Evolutionary conservation across 2,888 invertebrate genomes (phyloP), one percentile per base, ranked within the genome.

Genomic region (Leucania comma): DNA sequence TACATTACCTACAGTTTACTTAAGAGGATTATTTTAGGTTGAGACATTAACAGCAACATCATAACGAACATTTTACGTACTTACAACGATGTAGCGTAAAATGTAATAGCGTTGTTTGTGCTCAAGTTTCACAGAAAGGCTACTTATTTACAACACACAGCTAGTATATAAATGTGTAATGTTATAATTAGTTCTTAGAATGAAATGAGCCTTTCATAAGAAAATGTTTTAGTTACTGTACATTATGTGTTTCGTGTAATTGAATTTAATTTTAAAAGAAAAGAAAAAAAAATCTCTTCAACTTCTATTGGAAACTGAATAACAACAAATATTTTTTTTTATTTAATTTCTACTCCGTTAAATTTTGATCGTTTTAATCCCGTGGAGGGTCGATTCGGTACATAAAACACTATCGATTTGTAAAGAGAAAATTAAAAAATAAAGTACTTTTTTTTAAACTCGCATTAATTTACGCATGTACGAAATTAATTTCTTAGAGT

Each of bases 21-120:
- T 76, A 83, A 85, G 81, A 62, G 71, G 77, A 86, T 76, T 78
- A 81, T 66, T 71, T 68, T 66, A 72, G 71, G 61, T 67, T 58
- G 54, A 61, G 68, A 73, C 59, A 65, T 76, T 68, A 72, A 61
- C 65, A 72, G 29, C 51, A 53, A 65, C 60, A 12, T 66, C 63
- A 66, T 70, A 61, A 68, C n/a, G 22, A 68, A 51, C 60, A 58
- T 71, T 72, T 75, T 68, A 71, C 22, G 51, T 61, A 54, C 61
- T 77, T 66, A 57, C 29, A 51, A 74, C 22, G 61, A 61, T 51
- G 57, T 38, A 72, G 50, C 48, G 57, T 67, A 65, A 57, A 63
- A 69, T 20, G 26, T 68, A 59, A 64, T 68, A 57, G 50, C 35
- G 42, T 69, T 65, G 62, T 72, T 73, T 72, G 54, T 58, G 22